Evolutionary conservation across 2,113 vertebrate species (phyloP).

Genomic region (Ammospiza caudacuta): DNA sequence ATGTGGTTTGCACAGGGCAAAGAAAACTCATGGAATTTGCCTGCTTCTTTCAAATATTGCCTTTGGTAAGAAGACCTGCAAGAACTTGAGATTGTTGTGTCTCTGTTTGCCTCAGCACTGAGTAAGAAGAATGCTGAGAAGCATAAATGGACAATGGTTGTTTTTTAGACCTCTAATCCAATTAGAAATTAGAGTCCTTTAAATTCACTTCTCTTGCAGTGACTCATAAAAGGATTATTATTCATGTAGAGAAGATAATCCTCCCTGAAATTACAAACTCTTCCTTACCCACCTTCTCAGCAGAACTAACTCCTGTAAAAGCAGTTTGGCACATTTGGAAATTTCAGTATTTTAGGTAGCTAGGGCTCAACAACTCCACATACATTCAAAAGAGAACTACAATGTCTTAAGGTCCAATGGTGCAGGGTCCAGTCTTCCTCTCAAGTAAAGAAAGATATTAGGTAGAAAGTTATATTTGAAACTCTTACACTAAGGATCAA

Average conservation of each 20-base stretch:
- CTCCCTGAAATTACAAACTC: neutral
- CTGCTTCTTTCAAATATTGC: neutral
- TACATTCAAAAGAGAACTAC: neutral
- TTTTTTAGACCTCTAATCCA: neutral
- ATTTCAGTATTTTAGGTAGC: neutral
- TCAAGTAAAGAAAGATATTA: neutral
- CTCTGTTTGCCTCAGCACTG: neutral
- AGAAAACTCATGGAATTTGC: neutral
- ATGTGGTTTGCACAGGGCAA: neutral
- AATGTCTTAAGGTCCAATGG: neutral
- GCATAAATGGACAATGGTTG: neutral
- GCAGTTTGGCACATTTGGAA: neutral
- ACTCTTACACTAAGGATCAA: neutral
- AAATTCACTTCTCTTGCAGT: neutral
- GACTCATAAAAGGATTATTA: neutral
- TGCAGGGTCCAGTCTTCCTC: neutral
- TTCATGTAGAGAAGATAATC: neutral
- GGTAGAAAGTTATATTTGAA: neutral
- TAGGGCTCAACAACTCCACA: neutral
- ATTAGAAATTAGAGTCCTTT: neutral
- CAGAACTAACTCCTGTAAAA: neutral
- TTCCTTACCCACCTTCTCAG: neutral
- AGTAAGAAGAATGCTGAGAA: neutral
- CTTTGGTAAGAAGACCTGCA: neutral
- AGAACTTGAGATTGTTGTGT: neutral